Base-by-base conservation (phyloP, 2,797 vertebrate species). In the Melanotaenia maccullochi region DNA sequence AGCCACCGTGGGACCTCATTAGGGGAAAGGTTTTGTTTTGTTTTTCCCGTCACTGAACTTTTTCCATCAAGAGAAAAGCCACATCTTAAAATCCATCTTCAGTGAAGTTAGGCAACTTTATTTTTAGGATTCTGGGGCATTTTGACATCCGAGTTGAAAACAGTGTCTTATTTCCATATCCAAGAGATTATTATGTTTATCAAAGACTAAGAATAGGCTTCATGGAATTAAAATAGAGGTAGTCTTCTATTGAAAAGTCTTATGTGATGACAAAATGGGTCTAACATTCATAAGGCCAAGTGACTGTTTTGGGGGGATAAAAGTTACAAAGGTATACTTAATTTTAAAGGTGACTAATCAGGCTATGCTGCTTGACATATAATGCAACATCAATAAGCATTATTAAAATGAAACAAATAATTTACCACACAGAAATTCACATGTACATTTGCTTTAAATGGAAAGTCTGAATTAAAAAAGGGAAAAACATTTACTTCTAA, bases 1-100 rank as follows among this genome's bases (percentile, higher is more conserved):
- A 32, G 70, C 56, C 32, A 32, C 47, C 83, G 5, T 51, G 89
- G 89, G 89, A 92, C 44, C 88, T 92, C 86, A 88, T 90, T 91
- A 90, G 59, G 32, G 20, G 24, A 66, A 73, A 69, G 38, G 61
- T 60, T 65, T 73, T 62, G 25, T 77, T 71, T 76, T 78, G 52
- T 49, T 79, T 69, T 71, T 58, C 24, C 8, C 55, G 64, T 24
- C 60, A 0, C 9, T 44, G 71, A 62, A 62, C 63, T 22, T 51
- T 71, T 79, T 65, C 66, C 67, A 56, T 68, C 62, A 72, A 61
- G n/a, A 71, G 30, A n/a, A 44, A 71, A 3, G 58, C 22, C 42
- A 40, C 68, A 66, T 72, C 54, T 69, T 65, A 62, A 65, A 68
- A 78, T 63, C 51, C 9, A 35, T 57, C 73, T 78, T 75, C 57